These are phyloP conservation scores for Labrus mixtus DNA, from an alignment of 2,113 vertebrate species.

Conservation along the genomic window DNA sequence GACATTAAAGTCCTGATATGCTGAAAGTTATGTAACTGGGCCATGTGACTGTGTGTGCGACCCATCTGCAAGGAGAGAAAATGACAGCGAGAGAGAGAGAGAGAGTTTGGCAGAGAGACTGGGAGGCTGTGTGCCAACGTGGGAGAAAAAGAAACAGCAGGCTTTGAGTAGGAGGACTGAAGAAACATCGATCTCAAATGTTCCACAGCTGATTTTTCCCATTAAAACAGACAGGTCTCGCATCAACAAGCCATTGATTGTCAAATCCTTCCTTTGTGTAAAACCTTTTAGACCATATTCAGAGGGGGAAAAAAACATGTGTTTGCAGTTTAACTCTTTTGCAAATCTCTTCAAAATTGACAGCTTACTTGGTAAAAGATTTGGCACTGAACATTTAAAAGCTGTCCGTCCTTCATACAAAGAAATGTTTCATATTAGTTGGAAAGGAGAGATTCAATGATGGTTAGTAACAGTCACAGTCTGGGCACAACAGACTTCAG, in stretches of 20 bases:
- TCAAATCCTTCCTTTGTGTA: conserved; percentile 9
- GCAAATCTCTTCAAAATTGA: background rate
- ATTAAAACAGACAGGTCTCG: background rate
- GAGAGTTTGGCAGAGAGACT: conserved; percentile 28
- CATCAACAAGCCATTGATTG: background rate
- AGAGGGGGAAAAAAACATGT: background rate
- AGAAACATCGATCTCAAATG: conserved; percentile 28
- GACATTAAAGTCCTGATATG: conserved; percentile 22
- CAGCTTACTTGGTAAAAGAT: background rate
- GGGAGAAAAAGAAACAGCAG: conserved; percentile 47
- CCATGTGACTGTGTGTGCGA: conserved; percentile 45
- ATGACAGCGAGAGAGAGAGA: background rate
- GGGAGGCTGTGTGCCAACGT: conserved; percentile 40
- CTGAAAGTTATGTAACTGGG: conserved; percentile 54
- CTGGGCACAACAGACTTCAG: conserved; percentile 9
- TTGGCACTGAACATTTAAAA: background rate
- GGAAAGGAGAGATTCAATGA: background rate
- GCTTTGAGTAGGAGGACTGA: conserved; percentile 60
- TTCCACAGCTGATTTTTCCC: conserved; percentile 14
- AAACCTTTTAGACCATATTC: conserved; percentile 1
- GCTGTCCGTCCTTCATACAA: background rate
- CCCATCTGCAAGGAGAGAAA: conserved; percentile 24
- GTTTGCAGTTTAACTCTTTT: background rate
- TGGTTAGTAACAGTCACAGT: background rate
- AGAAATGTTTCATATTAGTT: background rate